Conservation (phyloP, 2,888 invertebrate species). For the Notodonta dromedarius region DNA sequence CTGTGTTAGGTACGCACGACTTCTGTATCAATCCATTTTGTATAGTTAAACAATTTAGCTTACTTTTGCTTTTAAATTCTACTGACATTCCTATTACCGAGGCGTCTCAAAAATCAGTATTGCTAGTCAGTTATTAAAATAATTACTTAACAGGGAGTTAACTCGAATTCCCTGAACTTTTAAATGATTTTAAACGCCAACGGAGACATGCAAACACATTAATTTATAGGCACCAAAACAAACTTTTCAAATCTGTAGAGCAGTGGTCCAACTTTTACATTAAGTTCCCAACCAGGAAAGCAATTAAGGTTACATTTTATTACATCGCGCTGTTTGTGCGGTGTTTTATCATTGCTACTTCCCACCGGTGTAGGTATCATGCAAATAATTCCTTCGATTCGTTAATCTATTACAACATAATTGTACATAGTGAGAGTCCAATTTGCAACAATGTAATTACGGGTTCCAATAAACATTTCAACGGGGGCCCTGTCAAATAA, state of each 20-base stretch:
- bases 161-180: slow-evolving; percentile 27
- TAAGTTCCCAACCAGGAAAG: slow-evolving; percentile 63
- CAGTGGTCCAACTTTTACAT: slow-evolving; percentile 76
- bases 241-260: slow-evolving; percentile 70
- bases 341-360: slow-evolving; percentile 43
- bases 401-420: slow-evolving; percentile 49
- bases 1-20: slow-evolving; percentile 4
- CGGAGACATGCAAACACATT: slow-evolving; percentile 75
- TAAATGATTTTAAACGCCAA: slow-evolving; percentile 55
- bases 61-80: slow-evolving; percentile 3
- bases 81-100: not conserved
- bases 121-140: not conserved
- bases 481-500: slow-evolving; percentile 76
- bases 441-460: slow-evolving; percentile 76
- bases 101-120: not conserved
- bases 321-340: slow-evolving; percentile 51
- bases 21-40: not conserved
- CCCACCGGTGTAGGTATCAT: slow-evolving; percentile 7
- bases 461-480: slow-evolving; percentile 72
- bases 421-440: slow-evolving; percentile 56
- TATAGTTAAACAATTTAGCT: not conserved
- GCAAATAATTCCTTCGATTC: slow-evolving; percentile 16
- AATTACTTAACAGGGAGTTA: not conserved
- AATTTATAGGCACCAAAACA: slow-evolving; percentile 76
- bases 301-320: slow-evolving; percentile 72